A percentile compares a stretch with the other conserved stretches of the same genome.
phyloP scores from a whole-genome alignment of 2,888 invertebrate genomes.

The Cephus pulcher region DNA sequence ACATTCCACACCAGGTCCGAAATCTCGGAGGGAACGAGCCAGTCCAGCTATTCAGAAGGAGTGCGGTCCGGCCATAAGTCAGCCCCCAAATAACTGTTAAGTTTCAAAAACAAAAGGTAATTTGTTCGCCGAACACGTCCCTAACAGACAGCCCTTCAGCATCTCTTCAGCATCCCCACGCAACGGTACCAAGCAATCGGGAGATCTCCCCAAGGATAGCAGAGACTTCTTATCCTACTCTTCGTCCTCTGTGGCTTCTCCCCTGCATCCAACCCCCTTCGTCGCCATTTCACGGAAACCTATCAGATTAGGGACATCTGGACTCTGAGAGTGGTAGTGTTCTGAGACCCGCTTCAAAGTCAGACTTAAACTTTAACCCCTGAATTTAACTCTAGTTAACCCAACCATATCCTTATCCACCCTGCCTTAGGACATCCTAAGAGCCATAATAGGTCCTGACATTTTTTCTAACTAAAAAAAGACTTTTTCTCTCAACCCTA shows the following conservation, averaged over 20 bases:
- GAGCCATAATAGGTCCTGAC: not conserved
- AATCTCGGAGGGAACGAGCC: slow-evolving; percentile 4
- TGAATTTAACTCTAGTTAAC: not conserved
- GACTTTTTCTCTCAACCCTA: not conserved
- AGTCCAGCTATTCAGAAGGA: not conserved
- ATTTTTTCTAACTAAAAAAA: not conserved
- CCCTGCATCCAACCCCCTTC: slow-evolving; percentile 5
- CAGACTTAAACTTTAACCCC: not conserved
- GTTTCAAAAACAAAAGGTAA: slow-evolving; percentile 58
- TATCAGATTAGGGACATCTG: slow-evolving; percentile 57
- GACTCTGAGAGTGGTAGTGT: slow-evolving; percentile 16
- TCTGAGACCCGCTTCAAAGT: not conserved
- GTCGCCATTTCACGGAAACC: slow-evolving; percentile 50
- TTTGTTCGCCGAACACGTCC: slow-evolving; percentile 61
- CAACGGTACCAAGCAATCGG: slow-evolving; percentile 45
- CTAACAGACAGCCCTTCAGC: slow-evolving; percentile 18
- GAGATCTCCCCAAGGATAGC: slow-evolving; percentile 43
- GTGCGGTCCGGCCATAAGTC: slow-evolving; percentile 10
- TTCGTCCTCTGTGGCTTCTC: slow-evolving; percentile 6
- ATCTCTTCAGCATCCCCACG: slow-evolving; percentile 27
- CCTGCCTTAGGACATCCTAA: not conserved
- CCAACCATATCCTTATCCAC: not conserved
- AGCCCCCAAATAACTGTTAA: slow-evolving; percentile 40
- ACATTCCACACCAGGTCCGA: slow-evolving; percentile 9
- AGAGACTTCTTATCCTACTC: not conserved